Conservation (phyloP, 2,888 invertebrate genomes). For the Lepeophtheirus nordmannii region DNA sequence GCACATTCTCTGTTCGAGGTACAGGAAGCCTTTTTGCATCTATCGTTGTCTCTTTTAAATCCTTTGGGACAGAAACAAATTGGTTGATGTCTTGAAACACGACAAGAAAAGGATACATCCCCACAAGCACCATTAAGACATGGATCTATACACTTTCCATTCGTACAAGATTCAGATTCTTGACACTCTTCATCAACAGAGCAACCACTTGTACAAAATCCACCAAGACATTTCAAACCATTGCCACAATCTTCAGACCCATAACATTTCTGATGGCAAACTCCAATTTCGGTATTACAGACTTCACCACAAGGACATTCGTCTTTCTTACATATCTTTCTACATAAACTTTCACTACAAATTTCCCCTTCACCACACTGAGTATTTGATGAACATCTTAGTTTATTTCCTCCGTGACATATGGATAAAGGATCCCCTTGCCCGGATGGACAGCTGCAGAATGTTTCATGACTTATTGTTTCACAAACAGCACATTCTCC, state of each 20-base stretch:
- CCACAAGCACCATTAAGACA: slow-evolving; percentile 64
- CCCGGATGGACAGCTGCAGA: slow-evolving; percentile 66
- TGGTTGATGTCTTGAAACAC: slow-evolving; percentile 59
- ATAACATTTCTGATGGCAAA: slow-evolving; percentile 61
- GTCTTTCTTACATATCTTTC: slow-evolving; percentile 48
- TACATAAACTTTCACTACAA: slow-evolving; percentile 56
- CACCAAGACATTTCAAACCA: slow-evolving; percentile 54
- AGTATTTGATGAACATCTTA: slow-evolving; percentile 44
- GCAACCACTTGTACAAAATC: slow-evolving; percentile 49
- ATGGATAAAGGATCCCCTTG: slow-evolving; percentile 66
- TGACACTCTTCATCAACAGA: slow-evolving; percentile 31
- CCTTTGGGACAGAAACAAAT: slow-evolving; percentile 55
- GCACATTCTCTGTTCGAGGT: slow-evolving; percentile 28
- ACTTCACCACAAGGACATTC: slow-evolving; percentile 50
- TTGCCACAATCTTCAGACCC: slow-evolving; percentile 62
- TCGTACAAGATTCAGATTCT: slow-evolving; percentile 45
- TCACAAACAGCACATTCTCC: slow-evolving; percentile 68
- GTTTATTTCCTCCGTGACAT: slow-evolving; percentile 50
- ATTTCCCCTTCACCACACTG: slow-evolving; percentile 69
- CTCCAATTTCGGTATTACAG: slow-evolving; percentile 43
- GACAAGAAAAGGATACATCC: slow-evolving; percentile 46
- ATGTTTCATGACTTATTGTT: slow-evolving; percentile 59
- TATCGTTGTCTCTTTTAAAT: slow-evolving; percentile 30
- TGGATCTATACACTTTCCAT: slow-evolving; percentile 43
- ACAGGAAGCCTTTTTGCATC: slow-evolving; percentile 25